Conservation (phyloP, 64 coral and sea anemone genomes). For the Trachythela sp. region DNA sequence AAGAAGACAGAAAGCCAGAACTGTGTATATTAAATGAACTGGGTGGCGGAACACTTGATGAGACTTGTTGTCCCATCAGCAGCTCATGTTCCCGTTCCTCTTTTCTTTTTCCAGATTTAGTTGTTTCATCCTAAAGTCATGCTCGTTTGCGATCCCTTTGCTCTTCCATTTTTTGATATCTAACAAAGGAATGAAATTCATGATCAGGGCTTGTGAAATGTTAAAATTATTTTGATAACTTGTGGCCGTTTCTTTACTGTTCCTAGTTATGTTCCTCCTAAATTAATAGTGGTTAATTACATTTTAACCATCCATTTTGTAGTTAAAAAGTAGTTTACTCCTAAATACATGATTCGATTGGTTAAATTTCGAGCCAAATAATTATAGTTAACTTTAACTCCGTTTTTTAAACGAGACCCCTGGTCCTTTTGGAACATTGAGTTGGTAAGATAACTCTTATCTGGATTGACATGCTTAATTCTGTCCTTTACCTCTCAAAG, state of each 20-base stretch:
- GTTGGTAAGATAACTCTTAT: neutral
- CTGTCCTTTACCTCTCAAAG: neutral
- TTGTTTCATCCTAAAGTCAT: neutral
- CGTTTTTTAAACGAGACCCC: neutral
- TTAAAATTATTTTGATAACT: no score
- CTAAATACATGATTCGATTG: no score
- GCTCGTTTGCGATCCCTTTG: neutral
- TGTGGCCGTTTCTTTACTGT: no score
- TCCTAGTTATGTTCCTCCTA: no score
- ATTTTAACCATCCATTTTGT: no score
- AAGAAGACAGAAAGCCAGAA: neutral
- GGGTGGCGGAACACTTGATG: neutral
- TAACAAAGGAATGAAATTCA: neutral
- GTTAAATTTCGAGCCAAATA: no score
- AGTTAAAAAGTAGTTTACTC: no score
- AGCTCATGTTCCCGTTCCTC: neutral
- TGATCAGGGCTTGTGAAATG: no score
- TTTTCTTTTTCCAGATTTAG: neutral
- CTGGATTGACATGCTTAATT: neutral
- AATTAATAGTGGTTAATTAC: no score
- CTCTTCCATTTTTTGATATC: neutral
- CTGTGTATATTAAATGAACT: neutral
- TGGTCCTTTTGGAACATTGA: no score
- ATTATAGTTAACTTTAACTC: no score
- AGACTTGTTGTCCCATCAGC: neutral